Conservation (phyloP, 2,888 invertebrate genomes). For the Iphiclides podalirius region DNA sequence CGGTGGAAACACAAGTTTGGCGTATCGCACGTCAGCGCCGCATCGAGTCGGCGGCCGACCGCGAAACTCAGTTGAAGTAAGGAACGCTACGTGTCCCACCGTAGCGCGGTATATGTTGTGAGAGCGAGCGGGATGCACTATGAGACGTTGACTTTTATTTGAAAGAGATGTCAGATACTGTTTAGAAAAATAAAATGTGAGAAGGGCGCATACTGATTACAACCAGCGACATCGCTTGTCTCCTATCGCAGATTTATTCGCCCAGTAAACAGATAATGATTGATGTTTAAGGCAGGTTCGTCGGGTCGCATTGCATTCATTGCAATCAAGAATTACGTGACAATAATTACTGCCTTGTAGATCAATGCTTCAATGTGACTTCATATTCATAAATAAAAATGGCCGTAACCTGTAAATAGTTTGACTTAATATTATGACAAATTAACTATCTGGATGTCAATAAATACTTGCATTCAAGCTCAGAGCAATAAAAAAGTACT, state of each 20-base stretch:
- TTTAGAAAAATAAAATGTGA: conserved; percentile 58
- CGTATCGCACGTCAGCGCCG: conserved; percentile 76
- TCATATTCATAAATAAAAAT: conserved; percentile 4
- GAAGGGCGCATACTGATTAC: conserved; percentile 58
- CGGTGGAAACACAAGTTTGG: conserved; percentile 62
- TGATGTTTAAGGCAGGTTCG: conserved; percentile 49
- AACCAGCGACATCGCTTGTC: conserved; percentile 40
- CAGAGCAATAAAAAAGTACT: no score
- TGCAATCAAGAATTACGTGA: conserved; percentile 49
- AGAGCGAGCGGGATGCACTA: conserved; percentile 48
- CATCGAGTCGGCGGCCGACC: conserved; percentile 71
- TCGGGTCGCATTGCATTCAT: conserved; percentile 54
- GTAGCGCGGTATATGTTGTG: conserved; percentile 47
- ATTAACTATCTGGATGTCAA: no score
- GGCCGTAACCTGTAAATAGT: no score
- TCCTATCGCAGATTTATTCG: conserved; percentile 57
- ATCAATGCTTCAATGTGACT: conserved; percentile 46
- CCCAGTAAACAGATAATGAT: conserved; percentile 59
- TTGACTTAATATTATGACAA: no score
- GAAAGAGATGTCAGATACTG: conserved; percentile 41
- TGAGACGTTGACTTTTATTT: conserved; percentile 14
- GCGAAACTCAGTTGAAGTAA: conserved; percentile 60
- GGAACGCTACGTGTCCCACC: conserved; percentile 68
- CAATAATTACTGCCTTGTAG: conserved; percentile 54
- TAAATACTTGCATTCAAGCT: no score